Base-by-base conservation (phyloP, 2,888 invertebrate genomes). In the Melieria picta region DNA sequence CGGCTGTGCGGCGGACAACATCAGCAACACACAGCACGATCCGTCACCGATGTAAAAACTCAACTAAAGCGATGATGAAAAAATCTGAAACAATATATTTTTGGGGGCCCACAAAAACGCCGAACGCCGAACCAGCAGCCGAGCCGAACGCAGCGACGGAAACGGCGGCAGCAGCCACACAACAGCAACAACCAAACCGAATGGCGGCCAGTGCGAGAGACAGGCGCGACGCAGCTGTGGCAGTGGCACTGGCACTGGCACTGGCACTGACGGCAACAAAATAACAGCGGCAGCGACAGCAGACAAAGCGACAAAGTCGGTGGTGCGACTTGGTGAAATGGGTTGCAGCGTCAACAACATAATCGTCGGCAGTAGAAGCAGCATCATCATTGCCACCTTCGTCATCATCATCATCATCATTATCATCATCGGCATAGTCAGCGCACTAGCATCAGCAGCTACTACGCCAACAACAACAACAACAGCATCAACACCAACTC, bases 61-160 rank as follows among this genome's bases (percentile, higher is more conserved):
- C 85, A 85, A 87, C 86, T 87, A 86, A 87, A 87, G 85, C 85
- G 85, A 80, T 84, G 85, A 83, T 85, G 85, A 87, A 87, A 87
- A 86, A 86, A 86, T 85, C 86, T 87, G 86, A 87, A 87, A 87
- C 86, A 87, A 86, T 86, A 86, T 86, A 86, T 86, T 84, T 86
- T 84, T 81, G 80, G 84, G 84, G 85, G 84, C 82, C 77, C 80
- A 30, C 30, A 30, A 30, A 30, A 30, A 30, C 77, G 74, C 71
- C 73, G 64, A 60, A 72, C 71, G 66, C 72, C 64, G 69, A 76
- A 61, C 65, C 42, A 72, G 45, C 30, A 72, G 45, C 10, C 52
- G 52, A 45, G 64, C 3, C 50, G 65, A 60, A 43, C 61, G n/a
- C 55, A 50, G 9, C 58, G 55, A 13, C 52, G 60, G 56, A n/a